Evolutionary conservation across 2,113 vertebrate genomes (phyloP).

Genomic region (Pelecanoides urinatrix): DNA sequence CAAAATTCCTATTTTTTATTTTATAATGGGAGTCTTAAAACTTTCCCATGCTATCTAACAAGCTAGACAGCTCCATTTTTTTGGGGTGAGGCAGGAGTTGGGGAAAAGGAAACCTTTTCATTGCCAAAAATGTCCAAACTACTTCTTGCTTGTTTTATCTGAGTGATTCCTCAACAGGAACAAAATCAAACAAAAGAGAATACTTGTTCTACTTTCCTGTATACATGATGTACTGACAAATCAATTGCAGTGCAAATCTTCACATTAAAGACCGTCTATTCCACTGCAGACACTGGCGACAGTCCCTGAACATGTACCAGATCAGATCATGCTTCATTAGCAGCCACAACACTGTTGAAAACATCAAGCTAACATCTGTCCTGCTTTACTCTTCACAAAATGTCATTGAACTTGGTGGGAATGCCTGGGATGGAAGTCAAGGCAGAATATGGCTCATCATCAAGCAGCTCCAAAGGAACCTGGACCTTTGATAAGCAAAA

Average conservation of each 20-base stretch:
- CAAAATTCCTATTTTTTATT: background rate
- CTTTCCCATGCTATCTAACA: background rate
- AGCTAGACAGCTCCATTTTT: background rate
- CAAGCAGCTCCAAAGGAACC: conserved; percentile 21
- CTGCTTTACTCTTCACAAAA: background rate
- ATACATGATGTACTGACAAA: background rate
- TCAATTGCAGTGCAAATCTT: background rate
- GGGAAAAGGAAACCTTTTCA: background rate
- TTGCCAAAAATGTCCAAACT: background rate
- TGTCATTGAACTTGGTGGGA: conserved; percentile 39
- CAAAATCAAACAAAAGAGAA: background rate
- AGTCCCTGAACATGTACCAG: background rate
- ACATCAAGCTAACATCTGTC: background rate
- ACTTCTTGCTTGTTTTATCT: background rate
- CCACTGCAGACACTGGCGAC: background rate
- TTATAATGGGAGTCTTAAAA: background rate
- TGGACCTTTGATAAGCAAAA: conserved; percentile 25
- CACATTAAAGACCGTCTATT: background rate
- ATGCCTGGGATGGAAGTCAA: background rate
- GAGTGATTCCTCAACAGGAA: background rate
- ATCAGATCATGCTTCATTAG: conserved; percentile 20
- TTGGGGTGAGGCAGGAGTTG: background rate
- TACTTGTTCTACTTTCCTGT: background rate
- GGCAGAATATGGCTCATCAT: conserved; percentile 17
- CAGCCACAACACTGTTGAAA: background rate